Percentiles rank a stretch among this genome's conserved stretches.
Evolutionary conservation across 2,888 invertebrate genomes (phyloP).

Genomic region (Chirona hameri): DNA sequence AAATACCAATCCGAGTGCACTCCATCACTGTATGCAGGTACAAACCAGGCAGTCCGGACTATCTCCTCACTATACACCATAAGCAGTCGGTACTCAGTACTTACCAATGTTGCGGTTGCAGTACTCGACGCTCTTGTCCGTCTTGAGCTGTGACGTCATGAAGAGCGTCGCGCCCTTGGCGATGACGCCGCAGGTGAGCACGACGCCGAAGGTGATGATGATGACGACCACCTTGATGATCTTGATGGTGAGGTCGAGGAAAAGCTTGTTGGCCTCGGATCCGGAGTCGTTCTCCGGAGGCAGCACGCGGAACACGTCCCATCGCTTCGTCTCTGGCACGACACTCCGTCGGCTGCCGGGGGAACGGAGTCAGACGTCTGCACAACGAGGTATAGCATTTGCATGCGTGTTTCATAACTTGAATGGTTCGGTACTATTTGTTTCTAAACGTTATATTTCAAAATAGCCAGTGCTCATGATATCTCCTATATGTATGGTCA

Average conservation of each 20-base stretch:
- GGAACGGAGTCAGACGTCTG: no score
- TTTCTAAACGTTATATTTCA: no score
- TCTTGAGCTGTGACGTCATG: constrained; percentile 83
- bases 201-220: constrained; percentile 75
- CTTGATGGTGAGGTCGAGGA: constrained; percentile 60
- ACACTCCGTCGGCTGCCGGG: constrained; percentile 52
- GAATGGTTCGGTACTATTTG: no score
- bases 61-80: no score
- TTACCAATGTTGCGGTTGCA: constrained; percentile 33
- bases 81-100: not conserved
- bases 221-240: constrained; percentile 72
- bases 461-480: no score
- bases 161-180: constrained; percentile 84
- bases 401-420: no score
- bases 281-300: constrained; percentile 64
- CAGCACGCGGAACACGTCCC: constrained; percentile 75
- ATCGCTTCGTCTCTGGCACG: constrained; percentile 56
- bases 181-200: constrained; percentile 77
- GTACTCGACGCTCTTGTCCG: constrained; percentile 65
- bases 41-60: no score
- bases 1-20: no score
- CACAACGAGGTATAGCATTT: no score
- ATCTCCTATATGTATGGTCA: no score
- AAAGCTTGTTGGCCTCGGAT: constrained; percentile 69
- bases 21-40: no score